Evolutionary conservation across 1,140 invertebrate genomes (phyloP), one percentile per base, ranked within the genome.

Genomic region (Manduca sexta): DNA sequence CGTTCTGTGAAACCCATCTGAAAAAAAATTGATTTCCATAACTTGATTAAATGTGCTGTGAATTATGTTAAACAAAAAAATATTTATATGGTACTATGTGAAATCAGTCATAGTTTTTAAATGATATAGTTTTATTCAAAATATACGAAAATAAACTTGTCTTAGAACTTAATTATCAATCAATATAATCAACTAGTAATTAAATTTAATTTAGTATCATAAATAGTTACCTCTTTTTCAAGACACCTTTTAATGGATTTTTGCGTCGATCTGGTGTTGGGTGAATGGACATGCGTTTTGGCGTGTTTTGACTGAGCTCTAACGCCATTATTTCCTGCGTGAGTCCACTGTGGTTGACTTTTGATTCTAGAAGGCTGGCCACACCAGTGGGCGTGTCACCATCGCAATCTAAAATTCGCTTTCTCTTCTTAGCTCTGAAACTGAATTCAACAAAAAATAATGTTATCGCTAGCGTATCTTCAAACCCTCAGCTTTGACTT

Each of bases 291-390:
- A 88, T 88, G 18, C 89, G 80, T 53, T 90, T 91, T 0, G 89
- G 89, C 6, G 89, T 90, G 14, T 86, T 84, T 43, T 89, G 84
- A 16, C 69, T 81, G 11, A 86, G 56, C 40, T 86, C 83, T 58
- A 55, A 74, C 1, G 90, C 85, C 64, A 89, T 88, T 14, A 93
- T 91, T 69, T 93, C 91, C 57, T 91, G 90, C 0, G 91, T 93
- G 0, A 93, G 74, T 0, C 91, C 91, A 34, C 90, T 91, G 58
- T 86, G 86, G 26, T 80, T 80, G 29, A 79, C 74, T 45, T 83
- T 84, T 8, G 65, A 74, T 35, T 82, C 78, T 1, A 51, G 34
- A 8, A 85, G 60, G 52, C 75, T 82, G 2, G 69, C 74, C 0
- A 85, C 70, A 18, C 75, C 79, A 14, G 79, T 82, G 1, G 82